A percentile compares a stretch with the other conserved stretches of the same genome.
These are phyloP conservation scores for Drosophila quinaria DNA, from an alignment of 2,888 invertebrate genomes.

Conservation along the genomic window DNA sequence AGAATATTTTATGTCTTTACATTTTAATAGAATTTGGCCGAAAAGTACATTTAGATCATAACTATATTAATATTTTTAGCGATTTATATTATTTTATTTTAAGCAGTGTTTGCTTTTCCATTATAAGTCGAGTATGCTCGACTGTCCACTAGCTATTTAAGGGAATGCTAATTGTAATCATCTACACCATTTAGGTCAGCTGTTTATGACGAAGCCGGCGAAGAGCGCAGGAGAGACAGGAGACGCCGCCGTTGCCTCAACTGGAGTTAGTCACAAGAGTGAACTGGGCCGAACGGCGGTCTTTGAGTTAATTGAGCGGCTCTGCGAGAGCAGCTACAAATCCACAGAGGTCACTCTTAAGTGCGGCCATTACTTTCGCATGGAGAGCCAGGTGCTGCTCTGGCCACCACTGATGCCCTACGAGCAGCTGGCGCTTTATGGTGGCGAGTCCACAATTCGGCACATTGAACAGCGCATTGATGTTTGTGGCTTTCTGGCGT, in stretches of 20 bases:
- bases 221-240: conserved; percentile 47
- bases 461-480: conserved; percentile 90
- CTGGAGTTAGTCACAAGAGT: conserved; percentile 76
- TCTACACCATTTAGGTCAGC: conserved; percentile 62
- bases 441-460: conserved; percentile 37
- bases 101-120: too few relatives aligned
- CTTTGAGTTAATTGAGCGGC: conserved; percentile 87
- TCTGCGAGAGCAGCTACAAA: conserved; percentile 91
- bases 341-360: conserved; percentile 90
- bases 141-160: too few relatives aligned
- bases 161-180: neutral
- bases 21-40: too few relatives aligned
- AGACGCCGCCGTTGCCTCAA: neutral
- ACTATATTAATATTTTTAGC: too few relatives aligned
- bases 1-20: too few relatives aligned
- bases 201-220: conserved; percentile 74
- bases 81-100: too few relatives aligned
- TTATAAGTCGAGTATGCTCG: too few relatives aligned
- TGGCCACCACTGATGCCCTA: conserved; percentile 90
- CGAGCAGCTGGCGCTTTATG: conserved; percentile 52
- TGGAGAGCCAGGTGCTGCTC: conserved; percentile 90
- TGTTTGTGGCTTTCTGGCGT: conserved; percentile 95
- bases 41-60: too few relatives aligned
- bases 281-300: conserved; percentile 83
- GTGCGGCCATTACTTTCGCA: conserved; percentile 89